phyloP scores from a whole-genome alignment of 1,140 invertebrate genomes.

The Papilio glaucus region DNA sequence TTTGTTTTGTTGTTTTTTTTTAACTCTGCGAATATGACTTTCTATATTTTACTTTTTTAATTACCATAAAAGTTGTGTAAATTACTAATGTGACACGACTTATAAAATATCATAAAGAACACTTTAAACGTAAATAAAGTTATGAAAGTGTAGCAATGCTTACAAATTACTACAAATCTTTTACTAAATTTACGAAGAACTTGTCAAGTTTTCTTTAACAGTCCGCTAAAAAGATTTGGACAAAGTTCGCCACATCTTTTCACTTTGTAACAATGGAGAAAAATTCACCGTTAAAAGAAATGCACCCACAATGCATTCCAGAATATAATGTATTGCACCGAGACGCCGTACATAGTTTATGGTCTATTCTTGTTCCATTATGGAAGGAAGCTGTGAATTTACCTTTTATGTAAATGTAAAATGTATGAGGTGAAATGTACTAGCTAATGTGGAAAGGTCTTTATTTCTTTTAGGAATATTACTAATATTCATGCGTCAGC shows the following conservation, averaged over 20 bases:
- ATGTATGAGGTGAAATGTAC: conserved; percentile 35
- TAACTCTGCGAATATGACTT: not conserved
- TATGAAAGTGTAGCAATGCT: not conserved
- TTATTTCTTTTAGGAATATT: conserved; percentile 23
- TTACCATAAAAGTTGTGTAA: no score
- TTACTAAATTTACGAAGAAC: not conserved
- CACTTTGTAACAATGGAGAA: conserved; percentile 36
- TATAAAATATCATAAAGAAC: no score
- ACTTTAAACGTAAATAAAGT: not conserved
- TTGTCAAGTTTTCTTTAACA: conserved; percentile 1
- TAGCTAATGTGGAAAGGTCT: conserved; percentile 13
- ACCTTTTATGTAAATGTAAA: conserved; percentile 37
- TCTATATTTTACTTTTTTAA: not conserved
- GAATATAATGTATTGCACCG: conserved; percentile 30
- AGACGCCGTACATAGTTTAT: conserved; percentile 35
- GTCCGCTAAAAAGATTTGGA: conserved; percentile 27
- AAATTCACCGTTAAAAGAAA: conserved; percentile 29
- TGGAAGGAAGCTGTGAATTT: conserved; percentile 31
- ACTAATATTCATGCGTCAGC: not conserved
- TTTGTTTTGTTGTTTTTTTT: not conserved
- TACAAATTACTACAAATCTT: conserved; percentile 2
- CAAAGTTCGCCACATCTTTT: conserved; percentile 36
- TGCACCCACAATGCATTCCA: conserved; percentile 29
- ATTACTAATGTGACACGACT: no score
- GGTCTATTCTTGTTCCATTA: conserved; percentile 38